Evolutionary conservation across 2,797 vertebrate species (phyloP).

Genomic region (Aplochiton taeniatus): DNA sequence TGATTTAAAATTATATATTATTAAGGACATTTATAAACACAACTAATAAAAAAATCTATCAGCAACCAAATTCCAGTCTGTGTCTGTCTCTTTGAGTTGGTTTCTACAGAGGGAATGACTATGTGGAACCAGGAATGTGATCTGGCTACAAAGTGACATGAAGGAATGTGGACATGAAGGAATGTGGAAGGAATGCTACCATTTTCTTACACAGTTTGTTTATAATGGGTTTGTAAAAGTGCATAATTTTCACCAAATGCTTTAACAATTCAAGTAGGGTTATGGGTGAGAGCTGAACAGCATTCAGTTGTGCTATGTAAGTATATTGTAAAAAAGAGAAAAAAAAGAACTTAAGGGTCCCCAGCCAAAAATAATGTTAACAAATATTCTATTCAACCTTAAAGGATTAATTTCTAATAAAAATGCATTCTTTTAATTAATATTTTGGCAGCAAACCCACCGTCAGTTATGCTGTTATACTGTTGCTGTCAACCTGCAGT

Average conservation of each 20-base stretch:
- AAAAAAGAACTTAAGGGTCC: slow-evolving; percentile 5
- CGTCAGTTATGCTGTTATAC: no score
- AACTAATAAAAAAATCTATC: no score
- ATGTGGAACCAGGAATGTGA: slow-evolving; percentile 49
- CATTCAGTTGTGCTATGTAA: no score
- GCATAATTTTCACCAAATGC: no score
- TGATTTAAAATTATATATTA: no score
- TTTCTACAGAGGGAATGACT: slow-evolving; percentile 56
- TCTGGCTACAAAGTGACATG: slow-evolving; percentile 4
- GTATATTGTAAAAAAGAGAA: neutral
- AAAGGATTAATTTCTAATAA: no score
- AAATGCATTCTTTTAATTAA: neutral
- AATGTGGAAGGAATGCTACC: slow-evolving; percentile 1
- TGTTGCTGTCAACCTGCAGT: no score
- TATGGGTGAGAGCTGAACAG: no score
- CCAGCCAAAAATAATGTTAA: slow-evolving; percentile 20
- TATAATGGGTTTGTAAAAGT: neutral
- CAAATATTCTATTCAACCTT: slow-evolving; percentile 29
- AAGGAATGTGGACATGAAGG: neutral
- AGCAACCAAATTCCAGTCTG: slow-evolving; percentile 2
- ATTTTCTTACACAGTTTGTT: slow-evolving; percentile 10
- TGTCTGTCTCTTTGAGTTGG: slow-evolving; percentile 1
- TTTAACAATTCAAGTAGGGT: no score
- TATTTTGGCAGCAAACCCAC: neutral
- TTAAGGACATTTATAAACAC: no score